Conservation (phyloP, 2,888 invertebrate genomes). For the Arctia plantaginis region DNA sequence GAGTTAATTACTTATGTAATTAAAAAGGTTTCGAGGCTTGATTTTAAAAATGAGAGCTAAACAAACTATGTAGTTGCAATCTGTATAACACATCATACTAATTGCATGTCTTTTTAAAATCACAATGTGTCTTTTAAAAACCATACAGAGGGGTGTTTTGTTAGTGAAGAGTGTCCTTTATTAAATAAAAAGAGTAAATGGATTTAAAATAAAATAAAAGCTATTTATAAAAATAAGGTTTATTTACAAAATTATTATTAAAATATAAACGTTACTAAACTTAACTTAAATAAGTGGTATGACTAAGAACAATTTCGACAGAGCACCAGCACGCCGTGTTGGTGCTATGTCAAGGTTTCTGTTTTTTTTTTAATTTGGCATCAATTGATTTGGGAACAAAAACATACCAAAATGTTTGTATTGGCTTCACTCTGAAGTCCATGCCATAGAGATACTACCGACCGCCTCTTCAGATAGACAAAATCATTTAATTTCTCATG, state of each 20-base stretch:
- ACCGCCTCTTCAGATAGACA: slow-evolving; percentile 79
- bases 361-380: slow-evolving; percentile 71
- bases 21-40: not conserved
- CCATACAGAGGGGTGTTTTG: not conserved
- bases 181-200: not conserved
- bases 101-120: not conserved
- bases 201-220: slow-evolving; percentile 12
- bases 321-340: slow-evolving; percentile 66
- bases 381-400: slow-evolving; percentile 54
- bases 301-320: slow-evolving; percentile 80
- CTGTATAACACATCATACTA: not conserved
- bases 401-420: slow-evolving; percentile 41
- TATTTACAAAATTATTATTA: slow-evolving; percentile 72
- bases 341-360: slow-evolving; percentile 76
- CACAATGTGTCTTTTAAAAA: not conserved
- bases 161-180: too few species aligned
- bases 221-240: slow-evolving; percentile 59
- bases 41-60: not conserved
- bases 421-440: slow-evolving; percentile 47
- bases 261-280: slow-evolving; percentile 65
- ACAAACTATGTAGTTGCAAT: not conserved
- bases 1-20: not conserved
- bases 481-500: slow-evolving; percentile 4
- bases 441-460: slow-evolving; percentile 43
- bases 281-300: slow-evolving; percentile 67